Percentiles rank a stretch among this genome's conserved stretches.
Conservation (phyloP, 2,113 vertebrate genomes). For the Ochotona princeps region DNA sequence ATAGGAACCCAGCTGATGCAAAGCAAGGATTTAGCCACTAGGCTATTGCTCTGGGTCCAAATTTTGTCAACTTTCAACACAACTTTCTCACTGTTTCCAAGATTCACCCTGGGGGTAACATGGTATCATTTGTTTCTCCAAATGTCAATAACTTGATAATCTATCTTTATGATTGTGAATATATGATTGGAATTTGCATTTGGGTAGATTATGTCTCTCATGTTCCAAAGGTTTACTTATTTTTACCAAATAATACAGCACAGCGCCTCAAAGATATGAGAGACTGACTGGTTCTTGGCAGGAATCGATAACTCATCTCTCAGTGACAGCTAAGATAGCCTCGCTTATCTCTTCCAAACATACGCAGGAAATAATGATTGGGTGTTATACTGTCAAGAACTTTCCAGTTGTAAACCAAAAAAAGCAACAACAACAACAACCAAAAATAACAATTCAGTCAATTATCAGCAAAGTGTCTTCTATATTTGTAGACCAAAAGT, state of each 20-base stretch:
- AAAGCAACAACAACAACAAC: background rate
- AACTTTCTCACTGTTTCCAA: background rate
- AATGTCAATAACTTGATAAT: background rate
- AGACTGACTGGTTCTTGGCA: background rate
- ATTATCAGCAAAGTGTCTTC: background rate
- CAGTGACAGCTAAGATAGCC: background rate
- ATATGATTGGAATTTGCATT: background rate
- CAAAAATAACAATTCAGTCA: background rate
- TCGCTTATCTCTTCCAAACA: background rate
- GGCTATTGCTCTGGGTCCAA: background rate
- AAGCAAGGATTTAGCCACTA: too few species aligned
- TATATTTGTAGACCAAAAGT: background rate
- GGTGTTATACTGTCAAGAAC: conserved; percentile 13
- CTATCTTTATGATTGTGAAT: background rate
- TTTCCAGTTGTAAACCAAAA: background rate
- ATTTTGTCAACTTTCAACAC: background rate
- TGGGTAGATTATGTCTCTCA: background rate
- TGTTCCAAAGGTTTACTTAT: background rate
- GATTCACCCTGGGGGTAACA: background rate
- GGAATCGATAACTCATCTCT: background rate
- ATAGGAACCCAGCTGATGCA: too few species aligned
- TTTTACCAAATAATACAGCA: background rate
- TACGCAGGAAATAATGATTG: background rate
- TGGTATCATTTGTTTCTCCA: background rate
- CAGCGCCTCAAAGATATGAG: background rate